Base-by-base conservation (phyloP, 2,888 invertebrate genomes). In the Parnassius apollo region DNA sequence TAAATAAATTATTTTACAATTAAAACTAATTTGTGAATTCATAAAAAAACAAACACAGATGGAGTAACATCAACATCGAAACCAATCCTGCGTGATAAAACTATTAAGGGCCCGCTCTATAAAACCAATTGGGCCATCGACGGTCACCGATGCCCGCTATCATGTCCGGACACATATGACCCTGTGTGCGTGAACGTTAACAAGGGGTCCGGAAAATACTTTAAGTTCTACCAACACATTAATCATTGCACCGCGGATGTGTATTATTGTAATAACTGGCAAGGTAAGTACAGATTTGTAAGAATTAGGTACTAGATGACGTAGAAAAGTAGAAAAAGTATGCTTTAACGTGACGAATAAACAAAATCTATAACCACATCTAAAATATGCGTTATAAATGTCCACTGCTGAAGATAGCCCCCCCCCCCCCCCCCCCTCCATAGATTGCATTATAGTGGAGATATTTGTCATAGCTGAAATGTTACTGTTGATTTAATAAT, bases 171-270 rank as follows among this genome's bases (percentile, higher is more conserved):
- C 1, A 65, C 64, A 0, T 87, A 87, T 62, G 48, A 62, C 0
- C 88, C 87, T 0, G 76, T 79, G 0, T 88, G 88, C 11, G 54
- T 88, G 1, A 76, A 68, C 18, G 75, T 77, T 0, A 88, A 88
- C 71, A 61, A 78, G 0, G 77, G 78, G 0, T 61, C 49, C 2
- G 84, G 83, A 0, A 70, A 74, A 9, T 79, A 83, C 57, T 78
- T 80, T 68, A 86, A 85, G 65, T 75, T 82, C 46, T 72, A 72
- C 18, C 79, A 74, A 0, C 88, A 87, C 35, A 70, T 80, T 1
- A 88, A 86, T 65, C 86, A 87, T 18, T 88, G 88, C 46, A 62
- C 67, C 0, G 78, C 75, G 0, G 84, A 86, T 48, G 1, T 75
- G 8, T 87, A 82, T 52, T 88, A 86, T 61, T 88, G 88, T 66